phyloP scores from a whole-genome alignment of 2,888 invertebrate species.

The Macrosoma leucophasiata region DNA sequence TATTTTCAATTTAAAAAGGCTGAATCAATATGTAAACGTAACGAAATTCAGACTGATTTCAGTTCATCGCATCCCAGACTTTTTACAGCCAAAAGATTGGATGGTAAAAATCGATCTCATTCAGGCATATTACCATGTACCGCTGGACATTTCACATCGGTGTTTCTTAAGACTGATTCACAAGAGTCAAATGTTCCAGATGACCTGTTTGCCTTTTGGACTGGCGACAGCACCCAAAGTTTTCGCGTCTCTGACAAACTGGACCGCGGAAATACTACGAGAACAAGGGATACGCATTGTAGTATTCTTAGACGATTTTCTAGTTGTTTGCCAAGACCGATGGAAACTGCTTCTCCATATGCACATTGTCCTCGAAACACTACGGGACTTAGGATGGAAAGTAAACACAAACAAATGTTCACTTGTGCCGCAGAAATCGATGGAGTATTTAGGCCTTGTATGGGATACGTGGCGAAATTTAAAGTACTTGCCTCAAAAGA shows the following conservation, averaged over 20 bases:
- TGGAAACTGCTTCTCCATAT: slow-evolving; percentile 3
- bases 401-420: slow-evolving; percentile 14
- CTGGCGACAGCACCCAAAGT: slow-evolving; percentile 26
- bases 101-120: slow-evolving; percentile 22
- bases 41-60: slow-evolving; percentile 16
- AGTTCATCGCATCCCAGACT: slow-evolving; percentile 13
- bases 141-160: slow-evolving; percentile 20
- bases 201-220: slow-evolving; percentile 30
- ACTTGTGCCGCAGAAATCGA: not conserved
- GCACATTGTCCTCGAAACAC: not conserved
- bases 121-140: slow-evolving; percentile 18
- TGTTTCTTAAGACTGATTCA: slow-evolving; percentile 23
- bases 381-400: slow-evolving; percentile 10
- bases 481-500: no score
- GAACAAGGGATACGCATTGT: slow-evolving; percentile 8
- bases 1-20: slow-evolving; percentile 25
- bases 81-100: slow-evolving; percentile 23
- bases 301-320: slow-evolving; percentile 19
- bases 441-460: slow-evolving; percentile 11
- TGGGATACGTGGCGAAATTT: no score
- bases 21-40: slow-evolving; percentile 18
- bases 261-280: slow-evolving; percentile 24
- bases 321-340: slow-evolving; percentile 11
- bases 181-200: slow-evolving; percentile 24
- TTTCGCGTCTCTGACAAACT: slow-evolving; percentile 27